Evolutionary conservation across 1,140 invertebrate genomes (phyloP), one percentile per base, ranked within the genome.

Genomic region (Drosophila mauritiana): DNA sequence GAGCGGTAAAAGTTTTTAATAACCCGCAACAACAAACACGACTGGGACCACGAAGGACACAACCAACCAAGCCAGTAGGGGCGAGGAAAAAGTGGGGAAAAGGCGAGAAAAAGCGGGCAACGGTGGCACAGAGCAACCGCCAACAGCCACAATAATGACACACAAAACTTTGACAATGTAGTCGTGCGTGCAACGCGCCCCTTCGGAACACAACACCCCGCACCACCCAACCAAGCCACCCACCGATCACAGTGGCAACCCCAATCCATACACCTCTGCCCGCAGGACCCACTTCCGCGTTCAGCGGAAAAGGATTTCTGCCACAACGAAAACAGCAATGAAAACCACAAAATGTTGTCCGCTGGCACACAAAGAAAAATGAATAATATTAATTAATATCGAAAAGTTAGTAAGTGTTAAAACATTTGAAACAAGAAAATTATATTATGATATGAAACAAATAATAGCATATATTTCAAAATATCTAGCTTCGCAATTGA

Each of bases 291-390:
- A 42, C 40, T 46, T 56, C 40, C 49, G 55, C 54, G 48, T 67
- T 31, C 54, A 61, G 62, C 79, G 83, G 65, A 89, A 88, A 88
- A 88, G 83, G 84, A 88, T 88, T 83, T 83, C 80, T 70, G 79
- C 83, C 82, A 63, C 83, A 86, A 88, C 73, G 82, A 86, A 89
- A 88, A 89, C 83, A 89, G 83, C 83, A 84, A 89, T 84, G 80
- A 79, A 80, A 89, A 80, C 83, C 83, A 73, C 83, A 86, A 86
- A 88, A 83, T 86, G 83, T 62, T 72, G 74, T 64, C 55, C 39
- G 39, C 37, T 53, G 37, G 39, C 43, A 43, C 8, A 46, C 20
- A 46, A 13, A 25, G n/a, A 73, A 37, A 42, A 31, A n/a, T 31
- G 4, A 17, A 45, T 58, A 27, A 11, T 37, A 5, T 7, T 7